phyloP scores from a whole-genome alignment of 2,797 vertebrate genomes.

The Benthosema pterotum region DNA sequence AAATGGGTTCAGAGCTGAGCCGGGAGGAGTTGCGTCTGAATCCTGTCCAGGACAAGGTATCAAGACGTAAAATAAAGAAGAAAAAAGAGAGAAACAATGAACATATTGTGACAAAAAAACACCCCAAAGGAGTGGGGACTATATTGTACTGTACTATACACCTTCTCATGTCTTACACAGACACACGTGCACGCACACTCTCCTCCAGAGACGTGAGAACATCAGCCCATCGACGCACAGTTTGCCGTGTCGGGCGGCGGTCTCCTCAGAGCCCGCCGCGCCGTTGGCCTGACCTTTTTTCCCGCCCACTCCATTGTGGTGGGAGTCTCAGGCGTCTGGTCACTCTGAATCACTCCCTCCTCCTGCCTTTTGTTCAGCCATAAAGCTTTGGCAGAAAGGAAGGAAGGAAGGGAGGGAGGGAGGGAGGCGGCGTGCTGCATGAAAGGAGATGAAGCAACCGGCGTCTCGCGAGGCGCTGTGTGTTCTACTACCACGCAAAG shows the following conservation, averaged over 20 bases:
- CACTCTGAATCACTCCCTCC: slow-evolving; percentile 70
- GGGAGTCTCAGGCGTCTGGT: slow-evolving; percentile 71
- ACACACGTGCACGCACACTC: neutral
- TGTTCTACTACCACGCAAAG: slow-evolving; percentile 40
- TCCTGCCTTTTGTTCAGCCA: slow-evolving; percentile 71
- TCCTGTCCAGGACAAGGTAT: too few relatives aligned
- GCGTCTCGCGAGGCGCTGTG: slow-evolving; percentile 57
- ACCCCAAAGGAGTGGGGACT: too few relatives aligned
- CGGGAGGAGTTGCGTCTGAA: too few relatives aligned
- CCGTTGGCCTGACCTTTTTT: slow-evolving; percentile 75
- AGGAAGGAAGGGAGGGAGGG: too few relatives aligned
- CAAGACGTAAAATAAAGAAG: too few relatives aligned
- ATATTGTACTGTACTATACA: slow-evolving; percentile 1
- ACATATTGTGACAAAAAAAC: too few relatives aligned
- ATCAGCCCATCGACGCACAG: slow-evolving; percentile 74
- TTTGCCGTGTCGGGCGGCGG: slow-evolving; percentile 53
- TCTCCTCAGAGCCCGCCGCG: slow-evolving; percentile 72
- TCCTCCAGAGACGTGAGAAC: slow-evolving; percentile 55
- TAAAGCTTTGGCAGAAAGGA: slow-evolving; percentile 57
- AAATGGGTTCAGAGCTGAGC: too few relatives aligned
- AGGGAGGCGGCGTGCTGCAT: slow-evolving; percentile 48
- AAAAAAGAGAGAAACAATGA: too few relatives aligned
- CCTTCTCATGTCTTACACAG: slow-evolving; percentile 36
- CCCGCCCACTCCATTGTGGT: slow-evolving; percentile 42
- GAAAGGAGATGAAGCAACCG: slow-evolving; percentile 70